phyloP scores from a whole-genome alignment of 2,888 invertebrate species.

The Agrilus mali region DNA sequence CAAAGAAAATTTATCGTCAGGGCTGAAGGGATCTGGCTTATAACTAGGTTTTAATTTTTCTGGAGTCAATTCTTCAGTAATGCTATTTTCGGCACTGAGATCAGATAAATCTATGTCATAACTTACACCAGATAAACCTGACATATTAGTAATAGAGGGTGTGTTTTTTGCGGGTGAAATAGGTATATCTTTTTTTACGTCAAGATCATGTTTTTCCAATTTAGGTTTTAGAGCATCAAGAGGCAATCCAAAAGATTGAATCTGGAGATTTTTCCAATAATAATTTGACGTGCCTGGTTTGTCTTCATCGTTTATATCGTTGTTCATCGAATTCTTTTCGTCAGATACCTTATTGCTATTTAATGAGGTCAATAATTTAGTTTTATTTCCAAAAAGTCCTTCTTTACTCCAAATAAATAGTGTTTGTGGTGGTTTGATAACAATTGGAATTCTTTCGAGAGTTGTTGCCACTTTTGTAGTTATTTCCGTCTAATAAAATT shows the following conservation, averaged over 20 bases:
- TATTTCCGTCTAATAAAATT: conserved; percentile 51
- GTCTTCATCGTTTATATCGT: no score
- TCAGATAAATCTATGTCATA: conserved; percentile 69
- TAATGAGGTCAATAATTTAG: no score
- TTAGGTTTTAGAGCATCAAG: no score
- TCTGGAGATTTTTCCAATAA: no score
- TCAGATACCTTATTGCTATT: no score
- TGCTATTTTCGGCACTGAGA: conserved; percentile 58
- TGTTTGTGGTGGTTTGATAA: conserved; percentile 50
- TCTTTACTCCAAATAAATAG: conserved; percentile 31
- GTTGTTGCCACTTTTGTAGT: conserved; percentile 58
- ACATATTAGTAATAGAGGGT: conserved; percentile 19
- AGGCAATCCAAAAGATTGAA: no score
- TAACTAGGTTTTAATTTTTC: conserved; percentile 26
- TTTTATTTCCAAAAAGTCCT: no score
- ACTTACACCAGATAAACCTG: conserved; percentile 53
- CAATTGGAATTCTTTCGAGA: conserved; percentile 60
- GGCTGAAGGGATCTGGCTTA: conserved; percentile 43
- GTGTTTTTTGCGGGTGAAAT: no score
- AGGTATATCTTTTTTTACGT: no score
- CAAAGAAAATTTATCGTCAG: conserved; percentile 27
- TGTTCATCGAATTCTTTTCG: no score
- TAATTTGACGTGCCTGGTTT: no score
- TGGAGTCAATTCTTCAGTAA: conserved; percentile 41
- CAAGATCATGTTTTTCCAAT: no score